Percentiles rank a stretch among this genome's conserved stretches.
Conservation (phyloP, 1,140 invertebrate species). For the Drosophila insularis region DNA sequence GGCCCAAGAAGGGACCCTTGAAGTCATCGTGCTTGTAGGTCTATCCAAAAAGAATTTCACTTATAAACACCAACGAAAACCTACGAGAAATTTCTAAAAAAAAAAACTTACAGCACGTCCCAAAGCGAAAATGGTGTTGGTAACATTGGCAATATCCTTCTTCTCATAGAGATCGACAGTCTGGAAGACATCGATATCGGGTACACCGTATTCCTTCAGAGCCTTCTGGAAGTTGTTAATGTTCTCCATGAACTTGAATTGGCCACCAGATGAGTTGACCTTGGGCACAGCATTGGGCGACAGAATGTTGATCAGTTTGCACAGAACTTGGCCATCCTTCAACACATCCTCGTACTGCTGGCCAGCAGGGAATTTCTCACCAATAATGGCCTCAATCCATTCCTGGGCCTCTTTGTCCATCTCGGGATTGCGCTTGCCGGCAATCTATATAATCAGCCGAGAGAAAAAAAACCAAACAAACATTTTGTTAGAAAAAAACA, state of each 20-base stretch:
- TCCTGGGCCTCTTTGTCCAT: constrained; percentile 94
- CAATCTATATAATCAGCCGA: constrained; percentile 85
- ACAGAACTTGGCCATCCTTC: constrained; percentile 93
- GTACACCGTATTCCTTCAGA: constrained; percentile 93
- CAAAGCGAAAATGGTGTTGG: constrained; percentile 95
- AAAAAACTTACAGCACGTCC: constrained; percentile 91
- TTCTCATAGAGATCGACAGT: constrained; percentile 97
- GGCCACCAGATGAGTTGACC: constrained; percentile 93
- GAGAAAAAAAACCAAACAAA: constrained; percentile 15
- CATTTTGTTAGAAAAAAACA: constrained; percentile 6
- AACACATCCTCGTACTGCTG: constrained; percentile 91
- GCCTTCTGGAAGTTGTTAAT: constrained; percentile 97
- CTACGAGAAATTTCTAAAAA: neutral
- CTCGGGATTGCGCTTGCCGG: constrained; percentile 93
- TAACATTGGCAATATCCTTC: constrained; percentile 96
- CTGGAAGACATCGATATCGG: constrained; percentile 97
- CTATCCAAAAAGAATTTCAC: constrained; percentile 82
- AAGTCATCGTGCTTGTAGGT: constrained; percentile 95
- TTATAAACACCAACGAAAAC: neutral
- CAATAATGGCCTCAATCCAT: constrained; percentile 95
- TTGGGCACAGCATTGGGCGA: constrained; percentile 91
- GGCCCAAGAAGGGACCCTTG: constrained; percentile 93
- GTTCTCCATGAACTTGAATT: constrained; percentile 98
- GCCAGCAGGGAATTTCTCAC: constrained; percentile 91
- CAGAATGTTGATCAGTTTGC: constrained; percentile 95